A percentile compares a stretch with the other conserved stretches of the same genome.
Evolutionary conservation across 2,888 invertebrate species (phyloP).

Genomic region (Sesia apiformis): DNA sequence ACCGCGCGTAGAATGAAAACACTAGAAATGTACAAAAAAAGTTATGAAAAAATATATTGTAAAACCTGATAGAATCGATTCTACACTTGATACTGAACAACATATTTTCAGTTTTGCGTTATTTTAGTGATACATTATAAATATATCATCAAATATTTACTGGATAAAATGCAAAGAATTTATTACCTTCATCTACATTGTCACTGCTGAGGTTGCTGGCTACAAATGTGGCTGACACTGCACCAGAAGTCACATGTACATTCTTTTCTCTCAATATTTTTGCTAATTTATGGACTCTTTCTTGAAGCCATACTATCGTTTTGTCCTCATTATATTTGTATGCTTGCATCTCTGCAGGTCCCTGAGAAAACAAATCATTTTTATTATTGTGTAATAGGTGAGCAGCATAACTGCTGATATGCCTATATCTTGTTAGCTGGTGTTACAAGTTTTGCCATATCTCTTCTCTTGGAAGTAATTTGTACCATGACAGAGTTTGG

Average conservation of each 20-base stretch:
- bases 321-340: conserved; percentile 89
- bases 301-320: conserved; percentile 82
- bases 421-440: too few relatives aligned
- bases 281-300: conserved; percentile 80
- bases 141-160: too few relatives aligned
- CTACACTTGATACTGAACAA: too few relatives aligned
- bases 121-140: too few relatives aligned
- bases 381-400: too few relatives aligned
- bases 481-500: too few relatives aligned
- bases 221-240: conserved; percentile 84
- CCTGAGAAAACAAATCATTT: conserved; percentile 44
- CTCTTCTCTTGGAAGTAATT: too few relatives aligned
- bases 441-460: too few relatives aligned
- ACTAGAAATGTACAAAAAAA: too few relatives aligned
- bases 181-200: conserved; percentile 69
- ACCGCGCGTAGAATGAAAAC: too few relatives aligned
- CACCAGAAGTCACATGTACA: conserved; percentile 83
- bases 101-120: too few relatives aligned
- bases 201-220: conserved; percentile 76
- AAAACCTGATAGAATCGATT: not conserved
- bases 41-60: not conserved
- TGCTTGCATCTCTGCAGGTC: conserved; percentile 81
- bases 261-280: conserved; percentile 78
- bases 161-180: not conserved
- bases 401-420: too few relatives aligned